Conservation (phyloP, 2,888 invertebrate species). For the Clitarchus hookeri region DNA sequence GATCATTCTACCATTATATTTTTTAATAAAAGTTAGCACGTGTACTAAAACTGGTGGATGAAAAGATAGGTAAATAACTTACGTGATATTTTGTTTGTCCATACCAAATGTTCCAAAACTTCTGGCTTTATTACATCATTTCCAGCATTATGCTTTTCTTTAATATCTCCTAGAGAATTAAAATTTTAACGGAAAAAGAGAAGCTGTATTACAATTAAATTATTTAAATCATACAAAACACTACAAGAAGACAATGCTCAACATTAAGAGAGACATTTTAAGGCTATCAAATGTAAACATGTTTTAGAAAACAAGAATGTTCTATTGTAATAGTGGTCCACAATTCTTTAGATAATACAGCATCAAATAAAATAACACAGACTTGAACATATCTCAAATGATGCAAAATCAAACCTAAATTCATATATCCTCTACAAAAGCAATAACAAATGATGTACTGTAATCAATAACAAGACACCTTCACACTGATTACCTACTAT, state of each 20-base stretch:
- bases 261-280: not conserved
- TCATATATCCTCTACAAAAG: no score
- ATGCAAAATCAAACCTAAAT: not conserved
- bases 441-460: no score
- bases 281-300: not conserved
- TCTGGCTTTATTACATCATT: conserved; percentile 14
- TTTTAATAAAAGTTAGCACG: not conserved
- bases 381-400: not conserved
- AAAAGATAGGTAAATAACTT: not conserved
- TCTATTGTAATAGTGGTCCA: no score
- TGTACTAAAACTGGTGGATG: not conserved
- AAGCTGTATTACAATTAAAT: not conserved
- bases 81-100: not conserved
- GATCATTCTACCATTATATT: not conserved
- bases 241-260: not conserved
- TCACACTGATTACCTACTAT: no score
- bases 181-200: not conserved
- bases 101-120: conserved; percentile 6
- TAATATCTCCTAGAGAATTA: conserved; percentile 8
- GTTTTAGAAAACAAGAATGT: no score
- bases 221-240: not conserved
- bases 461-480: no score
- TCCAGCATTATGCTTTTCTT: not conserved
- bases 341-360: no score
- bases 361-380: not conserved